These are phyloP conservation scores for Lagorchestes hirsutus DNA, from an alignment of 2,797 vertebrate genomes.

Conservation along the genomic window DNA sequence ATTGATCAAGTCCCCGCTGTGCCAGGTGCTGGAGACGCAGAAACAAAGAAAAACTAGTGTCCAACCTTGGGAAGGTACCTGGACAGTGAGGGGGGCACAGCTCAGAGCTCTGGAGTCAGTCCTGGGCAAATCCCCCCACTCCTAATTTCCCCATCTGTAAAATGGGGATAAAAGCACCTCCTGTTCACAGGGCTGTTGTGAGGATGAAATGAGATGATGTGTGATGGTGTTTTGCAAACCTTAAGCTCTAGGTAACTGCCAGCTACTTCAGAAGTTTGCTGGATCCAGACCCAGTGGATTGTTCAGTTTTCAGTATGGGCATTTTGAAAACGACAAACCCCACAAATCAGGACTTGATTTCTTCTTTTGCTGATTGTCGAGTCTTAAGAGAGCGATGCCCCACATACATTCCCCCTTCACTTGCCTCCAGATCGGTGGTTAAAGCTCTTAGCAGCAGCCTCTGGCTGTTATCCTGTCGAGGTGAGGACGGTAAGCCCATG, in stretches of 20 bases:
- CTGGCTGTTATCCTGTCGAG: background rate
- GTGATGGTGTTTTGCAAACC: background rate
- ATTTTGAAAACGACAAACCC: background rate
- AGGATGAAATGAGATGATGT: background rate
- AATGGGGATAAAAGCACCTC: background rate
- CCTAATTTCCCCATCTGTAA: background rate
- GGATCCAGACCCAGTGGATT: accelerated
- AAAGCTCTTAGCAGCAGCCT: background rate
- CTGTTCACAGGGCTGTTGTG: background rate
- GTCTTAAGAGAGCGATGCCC: background rate
- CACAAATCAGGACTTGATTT: background rate
- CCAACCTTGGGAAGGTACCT: background rate
- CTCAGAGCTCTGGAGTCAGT: too few relatives aligned
- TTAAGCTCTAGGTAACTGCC: background rate
- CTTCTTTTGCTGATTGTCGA: background rate
- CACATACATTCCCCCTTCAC: background rate
- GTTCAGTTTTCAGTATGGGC: background rate
- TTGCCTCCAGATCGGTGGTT: background rate
- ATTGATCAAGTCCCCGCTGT: background rate
- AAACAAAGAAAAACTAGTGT: background rate
- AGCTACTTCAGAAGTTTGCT: background rate
- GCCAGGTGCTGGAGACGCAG: background rate
- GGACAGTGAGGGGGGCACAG: too few relatives aligned
- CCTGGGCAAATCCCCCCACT: background rate
- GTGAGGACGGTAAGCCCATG: too few relatives aligned